Evolutionary conservation across 1,140 invertebrate genomes (phyloP), one percentile per base, ranked within the genome.

Genomic region (Drosophila melanogaster): DNA sequence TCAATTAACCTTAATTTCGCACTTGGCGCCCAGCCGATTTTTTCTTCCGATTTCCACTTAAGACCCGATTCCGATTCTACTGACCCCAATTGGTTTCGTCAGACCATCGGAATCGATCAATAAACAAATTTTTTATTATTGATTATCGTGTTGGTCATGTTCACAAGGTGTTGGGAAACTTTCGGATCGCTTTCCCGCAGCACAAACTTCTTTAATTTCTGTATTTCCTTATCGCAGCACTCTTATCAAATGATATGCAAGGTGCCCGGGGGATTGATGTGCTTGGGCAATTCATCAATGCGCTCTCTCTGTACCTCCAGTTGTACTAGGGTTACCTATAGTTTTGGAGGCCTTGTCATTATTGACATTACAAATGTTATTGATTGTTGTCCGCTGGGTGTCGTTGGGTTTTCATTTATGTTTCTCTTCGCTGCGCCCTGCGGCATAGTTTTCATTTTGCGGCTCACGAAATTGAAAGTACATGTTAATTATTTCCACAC

Each of bases 321-420:
- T 71, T 76, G 60, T 37, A 64, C 41, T 22, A 22, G 65, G 58
- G 65, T 46, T 59, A 22, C 19, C 33, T 15, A 14, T 14, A 11
- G 30, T 15, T 26, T 12, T 30, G 19, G 50, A 15, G 71, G 30
- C 38, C 79, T 62, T 87, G 79, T 89, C 79, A 89, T 87, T 87
- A 89, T 87, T 87, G 83, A 83, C 83, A 87, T 87, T 83, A 89
- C 76, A 83, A 79, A 87, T 87, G 83, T 87, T 89, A 89, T 87
- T 83, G 84, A 89, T 87, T 79, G 84, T 77, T 66, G 51, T 54
- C 55, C 17, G 44, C 26, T 46, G 35, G 24, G 19, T 55, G 17
- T 56, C 44, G 12, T 40, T 78, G 66, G 55, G 30, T 24, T 69
- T 80, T 71, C 43, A 50, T 59, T 61, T 65, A 47, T 11, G 41